Percentiles rank a stretch among this genome's conserved stretches.
Conservation (phyloP, 2,888 invertebrate species). For the Vesta saturnalis region DNA sequence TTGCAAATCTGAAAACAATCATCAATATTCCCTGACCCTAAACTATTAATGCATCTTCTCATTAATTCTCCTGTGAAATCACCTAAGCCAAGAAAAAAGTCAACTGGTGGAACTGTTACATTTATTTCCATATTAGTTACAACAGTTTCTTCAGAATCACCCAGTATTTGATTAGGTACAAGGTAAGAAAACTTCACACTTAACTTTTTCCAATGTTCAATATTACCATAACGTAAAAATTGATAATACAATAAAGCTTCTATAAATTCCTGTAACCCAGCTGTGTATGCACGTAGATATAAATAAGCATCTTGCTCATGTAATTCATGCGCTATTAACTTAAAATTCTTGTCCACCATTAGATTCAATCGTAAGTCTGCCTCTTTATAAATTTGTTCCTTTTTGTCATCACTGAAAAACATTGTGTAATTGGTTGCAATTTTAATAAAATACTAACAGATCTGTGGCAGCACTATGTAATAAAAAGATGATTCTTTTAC, state of each 20-base stretch:
- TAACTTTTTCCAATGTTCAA: constrained; percentile 67
- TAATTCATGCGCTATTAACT: constrained; percentile 78
- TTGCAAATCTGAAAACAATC: constrained; percentile 77
- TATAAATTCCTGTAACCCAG: constrained; percentile 82
- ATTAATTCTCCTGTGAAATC: constrained; percentile 93
- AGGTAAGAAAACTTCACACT: constrained; percentile 51
- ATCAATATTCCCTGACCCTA: constrained; percentile 78
- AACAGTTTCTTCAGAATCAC: not conserved
- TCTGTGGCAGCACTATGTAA: constrained; percentile 76
- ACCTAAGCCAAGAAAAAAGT: constrained; percentile 81
- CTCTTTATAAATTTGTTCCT: constrained; percentile 66
- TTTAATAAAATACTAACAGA: constrained; percentile 50
- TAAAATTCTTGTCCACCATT: constrained; percentile 70
- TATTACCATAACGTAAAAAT: constrained; percentile 68
- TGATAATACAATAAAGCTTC: constrained; percentile 86
- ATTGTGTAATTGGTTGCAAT: not conserved
- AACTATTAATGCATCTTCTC: constrained; percentile 86
- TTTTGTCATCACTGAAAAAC: constrained; percentile 1
- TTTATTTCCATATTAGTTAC: constrained; percentile 37
- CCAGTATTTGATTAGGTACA: constrained; percentile 11
- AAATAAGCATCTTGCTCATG: constrained; percentile 76
- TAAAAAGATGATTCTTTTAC: constrained; percentile 88
- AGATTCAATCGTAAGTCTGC: constrained; percentile 74
- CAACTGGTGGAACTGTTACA: constrained; percentile 62
- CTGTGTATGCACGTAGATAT: constrained; percentile 73